phyloP scores from a whole-genome alignment of 2,113 vertebrate genomes.

The Leucopsar rothschildi region DNA sequence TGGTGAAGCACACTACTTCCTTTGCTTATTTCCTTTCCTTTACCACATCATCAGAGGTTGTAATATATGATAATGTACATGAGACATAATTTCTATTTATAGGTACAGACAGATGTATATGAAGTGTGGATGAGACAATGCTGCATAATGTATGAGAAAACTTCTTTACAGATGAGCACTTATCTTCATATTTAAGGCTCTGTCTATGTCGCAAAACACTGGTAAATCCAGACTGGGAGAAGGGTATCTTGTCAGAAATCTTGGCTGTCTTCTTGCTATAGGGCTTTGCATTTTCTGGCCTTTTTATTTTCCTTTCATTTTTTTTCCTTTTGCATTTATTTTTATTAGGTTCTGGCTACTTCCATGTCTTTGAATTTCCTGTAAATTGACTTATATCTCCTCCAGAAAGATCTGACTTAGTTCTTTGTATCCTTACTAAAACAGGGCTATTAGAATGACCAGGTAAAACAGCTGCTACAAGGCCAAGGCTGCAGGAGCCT shows the following conservation, averaged over 20 bases:
- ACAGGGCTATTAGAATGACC: background rate
- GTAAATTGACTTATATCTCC: background rate
- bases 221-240: background rate
- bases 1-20: background rate
- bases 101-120: background rate
- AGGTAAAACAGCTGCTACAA: background rate
- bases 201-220: background rate
- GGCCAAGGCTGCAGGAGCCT: background rate
- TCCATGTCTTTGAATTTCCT: background rate
- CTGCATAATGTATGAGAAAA: background rate
- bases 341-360: background rate
- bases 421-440: background rate
- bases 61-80: background rate
- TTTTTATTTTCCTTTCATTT: fast-evolving
- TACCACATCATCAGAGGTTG: conserved; percentile 21
- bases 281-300: background rate
- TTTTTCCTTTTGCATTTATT: background rate
- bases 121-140: background rate
- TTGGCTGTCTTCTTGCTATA: background rate
- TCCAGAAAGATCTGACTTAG: background rate
- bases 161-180: background rate
- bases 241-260: background rate
- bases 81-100: conserved; percentile 36
- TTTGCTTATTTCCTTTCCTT: conserved; percentile 23
- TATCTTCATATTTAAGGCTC: background rate